Evolutionary conservation across 2,113 vertebrate species (phyloP), one percentile per base, ranked within the genome.

Genomic region (Python bivittatus): DNA sequence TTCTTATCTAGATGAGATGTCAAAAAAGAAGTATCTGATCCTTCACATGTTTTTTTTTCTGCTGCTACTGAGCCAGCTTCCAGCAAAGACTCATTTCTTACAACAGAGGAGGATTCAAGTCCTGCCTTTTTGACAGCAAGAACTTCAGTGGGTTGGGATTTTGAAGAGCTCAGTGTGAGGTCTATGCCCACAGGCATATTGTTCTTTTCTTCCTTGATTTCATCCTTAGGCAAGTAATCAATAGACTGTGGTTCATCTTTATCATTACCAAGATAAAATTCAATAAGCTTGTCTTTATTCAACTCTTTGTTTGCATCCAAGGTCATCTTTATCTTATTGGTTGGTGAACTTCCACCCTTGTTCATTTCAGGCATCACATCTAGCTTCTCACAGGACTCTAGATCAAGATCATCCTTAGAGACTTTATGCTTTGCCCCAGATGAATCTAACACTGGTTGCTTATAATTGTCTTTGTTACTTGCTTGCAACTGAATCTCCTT

Each of bases 281-380:
- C 97, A 93, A 98, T 98, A 93, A 98, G 97, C 95, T 97, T 98
- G 90, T 97, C 96, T 97, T 98, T 98, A 96, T 97, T 97, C 83
- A 98, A 90, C 44, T 97, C 97, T 94, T 97, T 96, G 44, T 97
- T 96, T 88, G 97, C 94, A 93, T 96, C 97, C 96, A 97, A n/a
- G 48, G 94, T 93, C 90, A 96, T 96, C 88, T 98, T 97, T 84
- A 96, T 91, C 88, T 96, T 97, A 97, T 93, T 96, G 95, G 97
- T 97, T 0, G 98, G 97, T 93, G 97, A 98, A 93, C 96, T 96
- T 93, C 97, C 93, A 92, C 94, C 96, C 95, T 98, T 98, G 96
- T 97, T 96, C 94, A 97, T 94, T 97, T 98, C 98, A 57, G 97
- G 98, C 87, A 96, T 94, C 92, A 94, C 93, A 93, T 98, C 98